Percentiles rank a stretch among this genome's conserved stretches.
These are phyloP conservation scores for Hyles euphorbiae DNA, from an alignment of 1,140 invertebrate genomes.

Conservation along the genomic window DNA sequence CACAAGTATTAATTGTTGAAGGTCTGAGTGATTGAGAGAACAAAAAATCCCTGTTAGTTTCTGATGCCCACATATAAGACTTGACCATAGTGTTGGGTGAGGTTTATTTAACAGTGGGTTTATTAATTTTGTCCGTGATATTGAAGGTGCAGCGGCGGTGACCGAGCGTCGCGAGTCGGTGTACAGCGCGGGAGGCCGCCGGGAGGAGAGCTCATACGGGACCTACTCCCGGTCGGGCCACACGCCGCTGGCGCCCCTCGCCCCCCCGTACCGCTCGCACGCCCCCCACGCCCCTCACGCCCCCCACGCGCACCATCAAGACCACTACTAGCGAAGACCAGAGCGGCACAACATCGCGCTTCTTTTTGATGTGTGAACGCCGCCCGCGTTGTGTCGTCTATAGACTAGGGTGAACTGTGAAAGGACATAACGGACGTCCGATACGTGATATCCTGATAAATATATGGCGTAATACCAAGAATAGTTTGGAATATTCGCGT, in stretches of 20 bases:
- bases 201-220: conserved; percentile 58
- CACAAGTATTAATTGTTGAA: no score
- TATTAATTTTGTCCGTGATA: no score
- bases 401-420: no score
- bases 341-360: conserved; percentile 70
- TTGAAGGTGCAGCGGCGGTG: conserved; percentile 40
- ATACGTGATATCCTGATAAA: no score
- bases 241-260: conserved; percentile 22
- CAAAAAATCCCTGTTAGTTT: no score
- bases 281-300: conserved; percentile 23
- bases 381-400: conserved; percentile 1
- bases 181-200: conserved; percentile 46
- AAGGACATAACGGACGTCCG: no score
- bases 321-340: conserved; percentile 67
- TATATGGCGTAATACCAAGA: no score
- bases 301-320: conserved; percentile 30
- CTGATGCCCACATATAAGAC: no score
- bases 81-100: no score
- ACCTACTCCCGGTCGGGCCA: conserved; percentile 15
- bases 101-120: no score
- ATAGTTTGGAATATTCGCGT: no score
- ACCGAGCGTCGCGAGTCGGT: conserved; percentile 53
- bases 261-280: conserved; percentile 15
- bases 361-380: conserved; percentile 58
- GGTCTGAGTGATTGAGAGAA: no score